phyloP scores from a whole-genome alignment of 2,113 vertebrate species.

The Limnothrissa miodon region DNA sequence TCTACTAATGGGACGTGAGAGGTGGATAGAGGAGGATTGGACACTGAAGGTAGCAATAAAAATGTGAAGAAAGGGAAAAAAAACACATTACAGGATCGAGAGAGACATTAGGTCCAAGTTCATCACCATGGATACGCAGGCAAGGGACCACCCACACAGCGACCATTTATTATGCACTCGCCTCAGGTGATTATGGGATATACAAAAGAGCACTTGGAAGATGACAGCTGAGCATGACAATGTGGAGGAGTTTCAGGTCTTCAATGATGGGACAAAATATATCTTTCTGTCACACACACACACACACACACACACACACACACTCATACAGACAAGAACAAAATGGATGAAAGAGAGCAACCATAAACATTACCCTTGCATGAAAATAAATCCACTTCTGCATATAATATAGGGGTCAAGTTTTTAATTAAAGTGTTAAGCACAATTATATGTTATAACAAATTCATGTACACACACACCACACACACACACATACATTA shows the following conservation, averaged over 20 bases:
- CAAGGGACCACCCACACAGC: neutral
- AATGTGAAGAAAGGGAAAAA: neutral
- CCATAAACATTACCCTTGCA: neutral
- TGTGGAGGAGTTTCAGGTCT: neutral
- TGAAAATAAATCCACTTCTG: neutral
- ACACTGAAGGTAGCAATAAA: neutral
- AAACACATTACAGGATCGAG: neutral
- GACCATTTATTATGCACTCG: neutral
- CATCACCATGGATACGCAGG: constrained; percentile 6
- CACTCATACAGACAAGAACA: neutral
- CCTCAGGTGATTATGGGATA: neutral
- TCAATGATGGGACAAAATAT: neutral
- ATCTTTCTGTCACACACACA: neutral
- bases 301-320: neutral
- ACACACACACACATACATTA: constrained; percentile 1
- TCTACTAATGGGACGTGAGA: neutral
- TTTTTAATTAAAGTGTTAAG: constrained; percentile 6
- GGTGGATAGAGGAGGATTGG: neutral
- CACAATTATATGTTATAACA: neutral
- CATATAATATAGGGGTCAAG: neutral
- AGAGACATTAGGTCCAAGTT: neutral
- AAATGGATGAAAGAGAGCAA: neutral
- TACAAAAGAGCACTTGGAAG: neutral
- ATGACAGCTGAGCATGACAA: neutral
- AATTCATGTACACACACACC: neutral